A percentile compares a stretch with the other conserved stretches of the same genome.
Conservation (phyloP, 2,888 invertebrate genomes). For the Oconnorella tubifera region DNA sequence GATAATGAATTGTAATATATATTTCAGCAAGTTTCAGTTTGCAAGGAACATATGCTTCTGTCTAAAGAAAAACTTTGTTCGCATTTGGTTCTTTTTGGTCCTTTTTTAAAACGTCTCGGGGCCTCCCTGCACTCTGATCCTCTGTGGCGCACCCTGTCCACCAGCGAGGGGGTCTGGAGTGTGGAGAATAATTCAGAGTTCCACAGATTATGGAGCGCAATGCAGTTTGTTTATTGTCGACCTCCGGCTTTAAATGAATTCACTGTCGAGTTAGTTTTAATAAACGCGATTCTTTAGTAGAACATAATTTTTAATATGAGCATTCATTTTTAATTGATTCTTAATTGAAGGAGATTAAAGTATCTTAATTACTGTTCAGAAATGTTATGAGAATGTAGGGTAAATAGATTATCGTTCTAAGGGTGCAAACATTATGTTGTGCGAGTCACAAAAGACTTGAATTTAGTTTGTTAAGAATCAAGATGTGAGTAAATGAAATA, state of each 20-base stretch:
- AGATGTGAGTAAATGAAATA: too few relatives aligned
- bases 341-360: too few relatives aligned
- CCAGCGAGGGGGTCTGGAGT: slow-evolving; percentile 14
- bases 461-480: too few relatives aligned
- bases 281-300: too few relatives aligned
- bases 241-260: slow-evolving; percentile 64
- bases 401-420: too few relatives aligned
- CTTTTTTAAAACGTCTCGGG: slow-evolving; percentile 74
- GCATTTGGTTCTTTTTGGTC: slow-evolving; percentile 90
- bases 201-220: slow-evolving; percentile 85
- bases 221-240: slow-evolving; percentile 94
- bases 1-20: too few relatives aligned
- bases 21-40: slow-evolving; percentile 32
- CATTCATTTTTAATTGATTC: too few relatives aligned
- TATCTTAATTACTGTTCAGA: too few relatives aligned
- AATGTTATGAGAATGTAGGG: too few relatives aligned
- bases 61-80: slow-evolving; percentile 93
- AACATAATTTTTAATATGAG: too few relatives aligned
- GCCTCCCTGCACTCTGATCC: slow-evolving; percentile 19
- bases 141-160: slow-evolving; percentile 21
- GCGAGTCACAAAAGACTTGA: too few relatives aligned
- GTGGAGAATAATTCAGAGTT: slow-evolving; percentile 65
- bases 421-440: too few relatives aligned
- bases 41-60: slow-evolving; percentile 71
- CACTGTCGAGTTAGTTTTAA: slow-evolving; percentile 39